Conservation (phyloP, 2,797 vertebrate genomes). For the Picus viridis region DNA sequence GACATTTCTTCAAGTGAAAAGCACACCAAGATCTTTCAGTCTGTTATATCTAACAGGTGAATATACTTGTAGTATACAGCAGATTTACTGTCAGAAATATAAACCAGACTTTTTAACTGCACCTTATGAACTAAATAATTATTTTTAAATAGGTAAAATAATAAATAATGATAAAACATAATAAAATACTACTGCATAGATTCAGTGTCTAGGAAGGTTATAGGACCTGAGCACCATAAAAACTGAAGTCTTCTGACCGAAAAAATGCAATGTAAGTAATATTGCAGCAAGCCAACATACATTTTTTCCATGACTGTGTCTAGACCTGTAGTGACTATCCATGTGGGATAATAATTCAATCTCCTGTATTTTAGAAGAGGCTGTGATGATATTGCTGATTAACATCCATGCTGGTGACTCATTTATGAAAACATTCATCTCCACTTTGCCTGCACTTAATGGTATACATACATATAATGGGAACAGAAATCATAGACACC, state of each 20-base stretch:
- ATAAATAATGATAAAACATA: neutral
- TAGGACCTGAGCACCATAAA: neutral
- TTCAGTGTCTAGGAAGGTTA: neutral
- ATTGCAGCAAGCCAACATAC: neutral
- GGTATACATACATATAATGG: neutral
- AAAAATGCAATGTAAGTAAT: neutral
- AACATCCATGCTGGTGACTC: conserved; percentile 2
- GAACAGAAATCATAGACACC: neutral
- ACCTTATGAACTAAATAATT: neutral
- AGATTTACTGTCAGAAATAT: neutral
- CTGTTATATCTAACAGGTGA: neutral
- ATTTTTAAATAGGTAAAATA: neutral
- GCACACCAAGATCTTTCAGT: neutral
- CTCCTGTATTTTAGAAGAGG: conserved; percentile 4
- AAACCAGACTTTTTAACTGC: neutral
- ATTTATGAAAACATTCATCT: neutral
- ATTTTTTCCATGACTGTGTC: neutral
- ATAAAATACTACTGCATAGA: neutral
- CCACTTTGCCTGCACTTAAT: neutral
- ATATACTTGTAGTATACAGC: neutral
- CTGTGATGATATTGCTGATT: conserved; percentile 24
- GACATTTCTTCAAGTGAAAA: neutral
- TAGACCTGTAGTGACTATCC: neutral
- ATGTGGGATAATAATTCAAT: conserved; percentile 5
- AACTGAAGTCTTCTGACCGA: neutral